phyloP scores from a whole-genome alignment of 2,113 vertebrate species.

The Stigmatopora argus region DNA sequence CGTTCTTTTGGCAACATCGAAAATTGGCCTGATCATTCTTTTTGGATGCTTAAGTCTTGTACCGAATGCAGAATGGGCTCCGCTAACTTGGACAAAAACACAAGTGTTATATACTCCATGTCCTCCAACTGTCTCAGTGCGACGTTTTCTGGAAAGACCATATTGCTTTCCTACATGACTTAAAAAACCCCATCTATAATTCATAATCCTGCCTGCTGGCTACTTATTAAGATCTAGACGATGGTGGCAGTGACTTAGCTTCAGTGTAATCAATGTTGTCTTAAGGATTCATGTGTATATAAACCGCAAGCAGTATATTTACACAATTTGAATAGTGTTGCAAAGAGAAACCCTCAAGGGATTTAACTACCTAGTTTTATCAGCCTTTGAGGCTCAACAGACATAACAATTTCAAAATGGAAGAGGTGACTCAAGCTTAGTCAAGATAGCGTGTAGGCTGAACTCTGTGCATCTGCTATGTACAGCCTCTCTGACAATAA shows the following conservation, averaged over 20 bases:
- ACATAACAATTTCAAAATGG: too few relatives aligned
- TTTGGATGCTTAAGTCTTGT: background rate
- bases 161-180: background rate
- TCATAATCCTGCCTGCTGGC: conserved; percentile 13
- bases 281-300: background rate
- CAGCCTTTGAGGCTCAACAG: too few relatives aligned
- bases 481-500: background rate
- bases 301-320: background rate
- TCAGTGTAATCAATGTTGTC: background rate
- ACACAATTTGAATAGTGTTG: conserved; percentile 5
- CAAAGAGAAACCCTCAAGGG: background rate
- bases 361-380: background rate
- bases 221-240: conserved; percentile 12
- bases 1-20: conserved; percentile 14
- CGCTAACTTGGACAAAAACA: conserved; percentile 15
- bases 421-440: background rate
- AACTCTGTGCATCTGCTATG: background rate
- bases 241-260: conserved; percentile 8
- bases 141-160: conserved; percentile 6
- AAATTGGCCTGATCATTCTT: background rate
- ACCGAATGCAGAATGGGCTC: background rate
- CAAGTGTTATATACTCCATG: conserved; percentile 26
- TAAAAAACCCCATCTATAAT: conserved; percentile 28
- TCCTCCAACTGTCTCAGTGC: conserved; percentile 15
- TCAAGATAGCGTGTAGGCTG: background rate